Base-by-base conservation (phyloP, 2,888 invertebrate genomes). In the Melangyna quadrimaculata region DNA sequence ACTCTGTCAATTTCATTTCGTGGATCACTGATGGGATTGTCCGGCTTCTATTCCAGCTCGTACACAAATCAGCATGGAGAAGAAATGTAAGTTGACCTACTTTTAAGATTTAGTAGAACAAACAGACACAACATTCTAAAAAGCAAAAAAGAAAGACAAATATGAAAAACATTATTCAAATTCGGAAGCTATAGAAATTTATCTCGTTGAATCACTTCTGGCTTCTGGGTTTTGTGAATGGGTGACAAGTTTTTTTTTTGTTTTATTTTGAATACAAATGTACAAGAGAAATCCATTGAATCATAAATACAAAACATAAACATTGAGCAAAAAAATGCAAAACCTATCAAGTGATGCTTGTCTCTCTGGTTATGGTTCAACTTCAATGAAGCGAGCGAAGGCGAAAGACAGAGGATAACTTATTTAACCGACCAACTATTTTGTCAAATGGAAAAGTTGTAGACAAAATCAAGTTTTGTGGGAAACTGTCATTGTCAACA, bases 31-130 rank as follows among this genome's bases (percentile, higher is more conserved):
- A 93, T 80, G 94, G 94, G 94, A 78, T 95, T 96, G 88, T 94
- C 95, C 78, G 97, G 97, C 19, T 93, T 96, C 87, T 97, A 97
- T 91, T 93, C 94, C 63, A 96, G 96, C 86, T 93, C 93, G 12
- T 95, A 96, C 87, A 92, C 90, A 71, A 89, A 92, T 88, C 89
- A 75, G 5, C 70, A 88, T 0, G 91, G 91, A 24, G 87, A 88
- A 2, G 90, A 88, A 72, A 93, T 93, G 95, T 93, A 88, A 93
- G 14, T 91, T 80, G 84, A 69, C 84, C 84, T 48, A 84, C 37
- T 63, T 83, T 37, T 24, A 22, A 29, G 3, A 43, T 14, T 65
- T 14, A 48, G 29, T 79, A 69, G 73, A 73, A 67, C 59, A 32
- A 12, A 12, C 37, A 5, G 4, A 37, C 12, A 5, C 12, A 2